Evolutionary conservation across 2,888 invertebrate genomes (phyloP), one percentile per base, ranked within the genome.

Genomic region (Pegoplata infirma): DNA sequence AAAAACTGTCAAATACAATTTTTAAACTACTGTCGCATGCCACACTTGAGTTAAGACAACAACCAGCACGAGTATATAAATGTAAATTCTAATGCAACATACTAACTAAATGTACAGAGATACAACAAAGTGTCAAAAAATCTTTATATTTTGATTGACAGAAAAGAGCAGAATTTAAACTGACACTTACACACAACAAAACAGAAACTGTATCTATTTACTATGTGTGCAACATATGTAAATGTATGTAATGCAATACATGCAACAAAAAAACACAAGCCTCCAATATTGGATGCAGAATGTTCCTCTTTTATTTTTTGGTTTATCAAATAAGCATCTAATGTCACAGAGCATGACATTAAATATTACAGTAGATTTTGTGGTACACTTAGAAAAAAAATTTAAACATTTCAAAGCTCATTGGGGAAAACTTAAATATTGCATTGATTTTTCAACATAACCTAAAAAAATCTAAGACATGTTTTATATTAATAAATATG

Each of bases 11-110:
- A 79, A 67, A 63, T 79, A 67, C 63, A 71, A 79, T 79, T 71
- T 79, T 58, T 46, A 75, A 79, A 79, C 75, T 75, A 75, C 75
- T 79, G 79, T 79, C 75, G 79, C 75, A 79, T 79, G 79, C 79
- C 79, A 79, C 79, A 79, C 79, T 79, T 75, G 79, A 79, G 75
- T 73, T 73, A 73, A 68, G 68, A 59, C 63, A 67, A 77, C 63
- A 59, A 46, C 56, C 53, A 59, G 53, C 53, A 23, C 32, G 12
- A 36, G 44, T 46, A 28, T 66, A 53, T 76, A 46, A 71, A 64
- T 55, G 56, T 66, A 40, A 67, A 67, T 55, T 72, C 64, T 64
- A 74, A 71, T 79, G 61, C 61, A 61, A 40, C 74, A 61, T 12
- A 61, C 25, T 32, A 32, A 56, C 58, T 69, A 25, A 53, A 64